Evolutionary conservation across 2,888 invertebrate genomes (phyloP), one percentile per base, ranked within the genome.

Genomic region (Branchipolynoe longqiensis): DNA sequence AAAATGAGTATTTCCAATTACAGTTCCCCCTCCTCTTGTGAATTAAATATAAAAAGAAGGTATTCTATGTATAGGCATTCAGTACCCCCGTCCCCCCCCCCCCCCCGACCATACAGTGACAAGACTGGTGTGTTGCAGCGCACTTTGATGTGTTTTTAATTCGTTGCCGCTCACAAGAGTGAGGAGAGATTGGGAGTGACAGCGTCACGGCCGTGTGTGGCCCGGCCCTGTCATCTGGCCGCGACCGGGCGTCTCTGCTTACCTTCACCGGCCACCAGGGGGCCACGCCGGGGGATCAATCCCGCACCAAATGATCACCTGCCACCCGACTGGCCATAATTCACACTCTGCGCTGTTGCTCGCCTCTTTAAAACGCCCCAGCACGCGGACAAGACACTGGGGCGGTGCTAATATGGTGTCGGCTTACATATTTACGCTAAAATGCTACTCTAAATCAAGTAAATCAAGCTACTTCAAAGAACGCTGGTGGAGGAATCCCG

Each of bases 101-200:
- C n/a, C n/a, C n/a, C n/a, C n/a, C n/a, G n/a, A n/a, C n/a, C n/a
- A n/a, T n/a, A n/a, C n/a, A n/a, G n/a, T 48, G 48, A 48, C 48
- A 48, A 18, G 48, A 8, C 18, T 48, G 18, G 48, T 48, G 18
- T 48, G 8, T 48, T n/a, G n/a, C n/a, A n/a, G 6, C 62, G 12
- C 62, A 25, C n/a, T 62, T 62, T 62, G 62, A 62, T 62, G 62
- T 62, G 14, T 62, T 62, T 62, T 22, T 62, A 62, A 25, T 22
- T 62, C 28, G 62, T 31, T 31, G 6, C 25, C 25, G 14, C 6
- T 62, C 62, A 62, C 28, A 28, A 62, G 12, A 62, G 62, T n/a
- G 62, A 62, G 62, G 62, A 62, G n/a, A 62, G 62, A 62, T 62
- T 62, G 62, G n/a, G 62, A 62, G 62, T 31, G 62, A 62, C 62